These are phyloP conservation scores for Amblyopsis hoosieri DNA, from an alignment of 2,797 vertebrate species.

Conservation along the genomic window DNA sequence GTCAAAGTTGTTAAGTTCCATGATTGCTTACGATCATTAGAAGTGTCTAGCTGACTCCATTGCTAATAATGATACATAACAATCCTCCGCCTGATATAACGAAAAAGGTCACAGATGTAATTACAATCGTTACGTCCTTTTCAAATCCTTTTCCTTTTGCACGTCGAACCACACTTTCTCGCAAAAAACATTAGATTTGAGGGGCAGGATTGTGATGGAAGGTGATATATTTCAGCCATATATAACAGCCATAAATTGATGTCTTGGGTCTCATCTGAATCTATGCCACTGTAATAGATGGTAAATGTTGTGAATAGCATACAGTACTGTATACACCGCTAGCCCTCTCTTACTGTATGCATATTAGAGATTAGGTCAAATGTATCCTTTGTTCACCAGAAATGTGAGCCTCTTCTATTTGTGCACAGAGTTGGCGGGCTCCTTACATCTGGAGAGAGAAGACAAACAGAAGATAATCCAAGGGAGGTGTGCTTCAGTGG, in stretches of 20 bases:
- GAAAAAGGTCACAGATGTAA: no score
- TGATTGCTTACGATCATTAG: constrained; percentile 14
- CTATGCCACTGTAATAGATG: no score
- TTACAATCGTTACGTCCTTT: no score
- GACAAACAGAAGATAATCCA: constrained; percentile 68
- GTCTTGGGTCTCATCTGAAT: no score
- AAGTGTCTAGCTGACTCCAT: not conserved
- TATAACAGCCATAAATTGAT: no score
- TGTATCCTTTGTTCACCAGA: constrained; percentile 20
- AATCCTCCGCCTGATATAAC: no score
- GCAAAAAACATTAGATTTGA: no score
- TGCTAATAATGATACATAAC: constrained; percentile 11
- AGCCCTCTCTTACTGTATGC: not conserved
- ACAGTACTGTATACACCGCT: constrained; percentile 15
- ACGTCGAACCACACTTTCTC: no score
- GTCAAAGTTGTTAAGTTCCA: constrained; percentile 29
- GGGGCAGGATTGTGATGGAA: no score
- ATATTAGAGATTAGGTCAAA: constrained; percentile 22
- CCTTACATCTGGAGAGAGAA: constrained; percentile 41
- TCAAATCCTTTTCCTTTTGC: no score
- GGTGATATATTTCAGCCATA: no score
- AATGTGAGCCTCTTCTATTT: constrained; percentile 21
- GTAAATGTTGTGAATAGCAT: not conserved
- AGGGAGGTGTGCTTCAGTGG: constrained; percentile 61
- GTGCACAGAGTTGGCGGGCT: constrained; percentile 33